These are phyloP conservation scores for Orthonevra nobilis DNA, from an alignment of 2,888 invertebrate genomes.

Conservation along the genomic window DNA sequence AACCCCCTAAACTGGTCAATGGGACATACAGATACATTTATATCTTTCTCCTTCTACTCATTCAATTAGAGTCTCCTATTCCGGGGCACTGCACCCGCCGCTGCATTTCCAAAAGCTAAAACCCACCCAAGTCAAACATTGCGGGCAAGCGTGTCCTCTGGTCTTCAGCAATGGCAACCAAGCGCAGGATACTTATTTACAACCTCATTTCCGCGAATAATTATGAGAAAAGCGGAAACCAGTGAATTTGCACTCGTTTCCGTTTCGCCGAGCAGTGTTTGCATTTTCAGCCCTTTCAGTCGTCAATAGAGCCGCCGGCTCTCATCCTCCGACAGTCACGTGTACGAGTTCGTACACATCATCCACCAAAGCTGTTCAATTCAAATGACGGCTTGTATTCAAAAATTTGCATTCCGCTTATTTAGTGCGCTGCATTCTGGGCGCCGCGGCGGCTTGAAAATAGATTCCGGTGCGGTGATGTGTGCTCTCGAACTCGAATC, in stretches of 20 bases:
- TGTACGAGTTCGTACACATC: slow-evolving; percentile 7
- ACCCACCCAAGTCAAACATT: not conserved
- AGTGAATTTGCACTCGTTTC: slow-evolving; percentile 47
- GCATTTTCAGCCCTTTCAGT: slow-evolving; percentile 46
- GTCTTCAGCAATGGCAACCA: slow-evolving; percentile 25
- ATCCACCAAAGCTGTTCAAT: slow-evolving; percentile 44
- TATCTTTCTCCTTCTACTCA: not conserved
- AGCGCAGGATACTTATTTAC: slow-evolving; percentile 60
- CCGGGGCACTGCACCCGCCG: slow-evolving; percentile 2
- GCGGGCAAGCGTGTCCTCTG: not conserved
- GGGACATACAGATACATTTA: not conserved
- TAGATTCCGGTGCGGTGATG: slow-evolving; percentile 7
- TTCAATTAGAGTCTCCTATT: slow-evolving; percentile 32
- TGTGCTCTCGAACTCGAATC: slow-evolving; percentile 37
- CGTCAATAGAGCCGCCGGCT: slow-evolving; percentile 18
- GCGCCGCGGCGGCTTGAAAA: slow-evolving; percentile 14
- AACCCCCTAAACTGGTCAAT: not conserved
- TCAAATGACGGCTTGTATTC: slow-evolving; percentile 58
- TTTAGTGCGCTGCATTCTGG: not conserved
- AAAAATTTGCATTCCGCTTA: slow-evolving; percentile 45
- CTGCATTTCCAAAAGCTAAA: slow-evolving; percentile 27
- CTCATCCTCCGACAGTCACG: not conserved
- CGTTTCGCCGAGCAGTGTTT: slow-evolving; percentile 60
- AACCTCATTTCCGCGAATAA: slow-evolving; percentile 65
- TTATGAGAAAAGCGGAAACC: slow-evolving; percentile 62